Base-by-base conservation (phyloP, 2,797 vertebrate species). In the Ceyx erithaca region DNA sequence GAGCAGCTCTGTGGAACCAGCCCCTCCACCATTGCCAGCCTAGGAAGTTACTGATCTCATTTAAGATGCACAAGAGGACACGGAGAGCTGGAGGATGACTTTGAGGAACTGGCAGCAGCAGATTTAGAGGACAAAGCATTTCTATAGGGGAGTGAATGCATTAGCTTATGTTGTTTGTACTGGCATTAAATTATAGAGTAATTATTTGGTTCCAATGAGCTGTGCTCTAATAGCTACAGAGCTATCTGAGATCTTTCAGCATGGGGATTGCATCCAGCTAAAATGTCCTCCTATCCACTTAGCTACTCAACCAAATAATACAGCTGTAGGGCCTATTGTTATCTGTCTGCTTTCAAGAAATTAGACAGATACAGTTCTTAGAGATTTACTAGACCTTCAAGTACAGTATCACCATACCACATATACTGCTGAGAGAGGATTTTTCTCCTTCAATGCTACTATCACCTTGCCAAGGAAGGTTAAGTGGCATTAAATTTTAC, bases 71-170 rank as follows among this genome's bases (percentile, higher is more conserved):
- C 1, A 0, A 89, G 16, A 31, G 45, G 33, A 75, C 73, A 67
- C 0, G 0, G 63, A 85, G 82, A 87, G 62, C 66, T n/a, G 11
- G n/a, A 88, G 43, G 16, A 92, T 26, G 54, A 89, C 78, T 91
- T 61, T 75, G 54, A 92, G 71, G 46, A 93, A 69, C 54, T 30
- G 43, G 35, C 35, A 85, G 51, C 30, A 70, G 35, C 30, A 68
- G 31, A 80, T 73, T 80, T 87, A 87, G 84, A 96, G 69, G 72
- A 91, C 84, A 89, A 85, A 80, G 21, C 17, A 1, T 69, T 78
- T 80, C 78, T 66, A 31, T 7, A 85, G 35, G 54, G n/a, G 46
- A 92, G 25, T 2, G 7, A 80, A 91, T 0, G 0, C 61, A 59
- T 62, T 55, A 66, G 26, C 37, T 90, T 66, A 23, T 5, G 5